Percentiles rank a stretch among this genome's conserved stretches.
Evolutionary conservation across 2,113 vertebrate genomes (phyloP).

Genomic region (Phycodurus eques): DNA sequence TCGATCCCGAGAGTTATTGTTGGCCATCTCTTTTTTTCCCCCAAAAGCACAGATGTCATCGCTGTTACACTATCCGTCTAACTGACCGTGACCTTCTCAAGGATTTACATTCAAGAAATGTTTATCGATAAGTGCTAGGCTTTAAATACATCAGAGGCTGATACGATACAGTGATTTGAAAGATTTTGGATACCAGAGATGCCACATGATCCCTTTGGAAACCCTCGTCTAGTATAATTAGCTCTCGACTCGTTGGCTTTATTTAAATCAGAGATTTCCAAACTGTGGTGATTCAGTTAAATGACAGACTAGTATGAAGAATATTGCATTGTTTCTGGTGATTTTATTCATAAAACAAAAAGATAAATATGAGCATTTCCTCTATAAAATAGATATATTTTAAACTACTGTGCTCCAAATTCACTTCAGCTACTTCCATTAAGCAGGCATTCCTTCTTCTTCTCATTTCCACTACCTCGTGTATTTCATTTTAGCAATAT

Average conservation of each 20-base stretch:
- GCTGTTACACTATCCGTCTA: conserved; percentile 55
- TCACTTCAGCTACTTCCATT: no score
- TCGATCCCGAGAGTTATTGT: conserved; percentile 15
- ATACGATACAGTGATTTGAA: conserved; percentile 23
- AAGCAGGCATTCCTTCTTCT: no score
- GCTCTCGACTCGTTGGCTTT: not conserved
- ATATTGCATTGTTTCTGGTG: no score
- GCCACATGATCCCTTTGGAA: not conserved
- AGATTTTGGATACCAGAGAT: not conserved
- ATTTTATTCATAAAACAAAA: no score
- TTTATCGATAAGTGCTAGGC: conserved; percentile 36
- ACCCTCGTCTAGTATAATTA: not conserved
- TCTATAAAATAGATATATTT: no score
- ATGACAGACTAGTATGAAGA: no score
- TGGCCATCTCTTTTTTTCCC: conserved; percentile 20
- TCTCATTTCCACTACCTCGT: no score
- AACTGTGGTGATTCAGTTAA: not conserved
- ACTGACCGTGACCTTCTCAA: conserved; percentile 57
- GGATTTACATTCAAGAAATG: conserved; percentile 32
- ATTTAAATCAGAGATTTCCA: not conserved
- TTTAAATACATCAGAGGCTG: conserved; percentile 35
- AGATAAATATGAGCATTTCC: no score
- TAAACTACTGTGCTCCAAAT: no score
- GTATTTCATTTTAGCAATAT: no score
- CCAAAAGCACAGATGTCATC: conserved; percentile 44